Evolutionary conservation across 2,797 vertebrate genomes (phyloP).

Genomic region (Synaphobranchus kaupii): DNA sequence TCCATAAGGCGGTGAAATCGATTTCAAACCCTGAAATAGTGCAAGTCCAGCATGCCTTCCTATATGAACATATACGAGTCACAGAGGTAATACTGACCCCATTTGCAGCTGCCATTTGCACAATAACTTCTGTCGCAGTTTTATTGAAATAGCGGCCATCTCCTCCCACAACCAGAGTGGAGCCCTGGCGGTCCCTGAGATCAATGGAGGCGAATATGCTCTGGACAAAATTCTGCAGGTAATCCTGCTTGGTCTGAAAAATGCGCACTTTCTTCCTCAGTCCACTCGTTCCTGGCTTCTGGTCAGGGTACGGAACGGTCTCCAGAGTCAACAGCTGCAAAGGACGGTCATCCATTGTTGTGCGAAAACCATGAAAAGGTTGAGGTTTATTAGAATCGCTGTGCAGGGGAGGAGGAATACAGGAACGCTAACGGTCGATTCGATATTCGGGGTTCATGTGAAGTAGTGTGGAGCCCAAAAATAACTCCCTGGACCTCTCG

Average conservation of each 20-base stretch:
- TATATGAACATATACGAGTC: neutral
- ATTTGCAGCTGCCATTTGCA: slow-evolving; percentile 86
- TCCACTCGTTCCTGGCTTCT: slow-evolving; percentile 85
- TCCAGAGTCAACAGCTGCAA: slow-evolving; percentile 63
- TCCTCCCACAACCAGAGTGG: slow-evolving; percentile 91
- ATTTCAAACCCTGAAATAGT: neutral
- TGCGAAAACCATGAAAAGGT: slow-evolving; percentile 29
- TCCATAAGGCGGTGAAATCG: neutral
- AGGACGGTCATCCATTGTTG: slow-evolving; percentile 81
- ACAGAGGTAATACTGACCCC: slow-evolving; percentile 86
- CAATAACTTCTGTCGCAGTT: slow-evolving; percentile 74
- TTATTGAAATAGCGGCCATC: slow-evolving; percentile 93
- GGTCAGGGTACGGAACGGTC: slow-evolving; percentile 87
- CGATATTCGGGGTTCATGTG: slow-evolving; percentile 51
- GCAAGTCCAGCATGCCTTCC: slow-evolving; percentile 16
- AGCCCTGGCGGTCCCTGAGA: slow-evolving; percentile 91
- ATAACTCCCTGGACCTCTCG: slow-evolving; percentile 55
- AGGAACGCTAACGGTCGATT: slow-evolving; percentile 50
- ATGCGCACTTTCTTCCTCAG: slow-evolving; percentile 82
- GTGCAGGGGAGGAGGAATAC: slow-evolving; percentile 11
- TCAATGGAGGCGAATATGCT: slow-evolving; percentile 94
- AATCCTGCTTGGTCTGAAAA: slow-evolving; percentile 86
- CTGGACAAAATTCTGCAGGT: slow-evolving; percentile 95
- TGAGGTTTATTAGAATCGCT: slow-evolving; percentile 46
- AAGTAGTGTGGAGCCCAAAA: slow-evolving; percentile 55